Percentiles rank a stretch among this genome's conserved stretches.
Evolutionary conservation across 2,113 vertebrate genomes (phyloP).

Genomic region (Tringa solitaria): DNA sequence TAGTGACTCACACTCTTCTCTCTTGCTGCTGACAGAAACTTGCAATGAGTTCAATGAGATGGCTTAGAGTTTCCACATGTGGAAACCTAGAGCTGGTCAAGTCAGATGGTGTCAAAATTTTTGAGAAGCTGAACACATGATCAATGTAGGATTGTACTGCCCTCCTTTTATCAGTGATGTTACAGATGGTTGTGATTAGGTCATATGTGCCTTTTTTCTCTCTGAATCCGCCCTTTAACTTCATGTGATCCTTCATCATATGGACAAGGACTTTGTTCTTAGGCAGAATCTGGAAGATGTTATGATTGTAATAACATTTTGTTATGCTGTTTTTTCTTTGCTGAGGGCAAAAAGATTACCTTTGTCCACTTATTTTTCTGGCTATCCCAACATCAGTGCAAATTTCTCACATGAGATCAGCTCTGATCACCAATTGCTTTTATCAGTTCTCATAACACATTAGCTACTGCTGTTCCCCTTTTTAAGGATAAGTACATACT

Average conservation of each 20-base stretch:
- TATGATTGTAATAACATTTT: constrained; percentile 47
- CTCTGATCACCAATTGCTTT: constrained; percentile 17
- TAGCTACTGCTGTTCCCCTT: neutral
- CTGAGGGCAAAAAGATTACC: constrained; percentile 9
- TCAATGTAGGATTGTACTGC: neutral
- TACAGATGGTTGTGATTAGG: constrained; percentile 35
- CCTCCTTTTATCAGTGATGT: constrained; percentile 30
- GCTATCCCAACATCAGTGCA: neutral
- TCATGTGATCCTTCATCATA: constrained; percentile 31
- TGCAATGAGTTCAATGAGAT: neutral
- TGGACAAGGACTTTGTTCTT: constrained; percentile 50
- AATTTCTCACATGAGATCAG: constrained; percentile 1
- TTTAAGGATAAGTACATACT: neutral
- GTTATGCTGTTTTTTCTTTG: constrained; percentile 29
- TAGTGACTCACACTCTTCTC: neutral
- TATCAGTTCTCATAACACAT: neutral
- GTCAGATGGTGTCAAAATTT: constrained; percentile 29
- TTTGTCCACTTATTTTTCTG: constrained; percentile 25
- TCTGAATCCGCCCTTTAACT: constrained; percentile 16
- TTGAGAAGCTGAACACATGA: constrained; percentile 12
- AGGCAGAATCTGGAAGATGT: constrained; percentile 58
- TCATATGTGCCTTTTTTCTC: neutral
- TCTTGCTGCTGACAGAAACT: constrained; percentile 19
- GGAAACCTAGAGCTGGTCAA: constrained; percentile 10
- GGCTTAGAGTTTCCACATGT: constrained; percentile 9